Conservation (phyloP, 2,888 invertebrate genomes). For the Pseudolycoriella hygida region DNA sequence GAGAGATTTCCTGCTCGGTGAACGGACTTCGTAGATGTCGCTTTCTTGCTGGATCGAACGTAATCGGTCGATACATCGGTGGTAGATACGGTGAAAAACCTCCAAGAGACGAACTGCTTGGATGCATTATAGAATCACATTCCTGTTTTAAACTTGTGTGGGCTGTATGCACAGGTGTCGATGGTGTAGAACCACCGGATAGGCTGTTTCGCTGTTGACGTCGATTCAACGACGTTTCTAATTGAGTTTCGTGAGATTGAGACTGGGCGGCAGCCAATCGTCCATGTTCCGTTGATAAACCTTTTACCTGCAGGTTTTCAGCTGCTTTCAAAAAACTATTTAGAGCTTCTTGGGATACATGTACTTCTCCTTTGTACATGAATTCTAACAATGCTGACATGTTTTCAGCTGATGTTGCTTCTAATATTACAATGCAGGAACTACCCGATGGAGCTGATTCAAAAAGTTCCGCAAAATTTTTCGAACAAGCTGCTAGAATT, state of each 20-base stretch:
- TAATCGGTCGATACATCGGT: conserved; percentile 28
- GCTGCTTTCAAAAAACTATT: conserved; percentile 84
- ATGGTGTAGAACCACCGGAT: conserved; percentile 22
- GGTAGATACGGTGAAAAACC: conserved; percentile 27
- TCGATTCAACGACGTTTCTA: conserved; percentile 29
- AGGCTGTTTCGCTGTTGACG: conserved; percentile 27
- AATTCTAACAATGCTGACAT: conserved; percentile 83
- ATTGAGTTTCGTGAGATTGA: conserved; percentile 23
- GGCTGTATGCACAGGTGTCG: conserved; percentile 9
- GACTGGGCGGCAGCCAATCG: conserved; percentile 29
- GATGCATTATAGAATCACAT: conserved; percentile 29
- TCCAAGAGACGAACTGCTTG: conserved; percentile 22
- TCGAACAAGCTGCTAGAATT: conserved; percentile 83
- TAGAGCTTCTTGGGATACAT: conserved; percentile 80
- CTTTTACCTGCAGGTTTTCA: conserved; percentile 67
- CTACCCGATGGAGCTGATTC: conserved; percentile 69
- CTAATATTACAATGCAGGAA: conserved; percentile 70
- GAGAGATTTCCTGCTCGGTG: conserved; percentile 25
- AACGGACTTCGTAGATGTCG: conserved; percentile 36
- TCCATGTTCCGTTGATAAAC: conserved; percentile 56
- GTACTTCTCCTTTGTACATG: conserved; percentile 89
- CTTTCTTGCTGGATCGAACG: conserved; percentile 33
- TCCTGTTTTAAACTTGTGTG: conserved; percentile 25
- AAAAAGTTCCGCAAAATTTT: conserved; percentile 81
- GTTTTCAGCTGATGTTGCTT: conserved; percentile 76